These are phyloP conservation scores for Whitmania pigra DNA, from an alignment of 1,140 invertebrate genomes.

Conservation along the genomic window DNA sequence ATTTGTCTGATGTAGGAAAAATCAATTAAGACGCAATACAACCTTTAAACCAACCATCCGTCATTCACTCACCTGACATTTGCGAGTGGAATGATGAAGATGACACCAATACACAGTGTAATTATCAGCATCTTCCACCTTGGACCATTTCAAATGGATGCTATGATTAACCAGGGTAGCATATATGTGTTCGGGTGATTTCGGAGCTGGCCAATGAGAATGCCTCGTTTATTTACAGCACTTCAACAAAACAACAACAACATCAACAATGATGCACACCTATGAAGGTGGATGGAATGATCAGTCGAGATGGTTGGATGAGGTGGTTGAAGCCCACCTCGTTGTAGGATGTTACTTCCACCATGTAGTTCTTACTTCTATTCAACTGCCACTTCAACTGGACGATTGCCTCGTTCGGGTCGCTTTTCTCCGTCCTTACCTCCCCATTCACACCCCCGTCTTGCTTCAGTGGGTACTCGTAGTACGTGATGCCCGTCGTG, in stretches of 20 bases:
- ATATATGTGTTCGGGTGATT: background rate
- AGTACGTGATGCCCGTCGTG: background rate
- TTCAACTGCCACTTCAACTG: too few species aligned
- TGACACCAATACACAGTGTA: slow-evolving; percentile 3
- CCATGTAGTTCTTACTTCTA: background rate
- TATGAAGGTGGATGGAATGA: background rate
- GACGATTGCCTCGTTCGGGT: too few species aligned
- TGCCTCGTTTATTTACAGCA: background rate
- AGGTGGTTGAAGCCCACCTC: background rate
- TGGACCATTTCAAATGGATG: background rate
- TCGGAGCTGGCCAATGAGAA: background rate
- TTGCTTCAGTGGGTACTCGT: background rate
- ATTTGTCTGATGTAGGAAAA: background rate
- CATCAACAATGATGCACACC: background rate
- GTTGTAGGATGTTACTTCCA: background rate
- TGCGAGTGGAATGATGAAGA: background rate
- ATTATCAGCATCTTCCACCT: slow-evolving; percentile 1
- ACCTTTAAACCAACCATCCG: background rate
- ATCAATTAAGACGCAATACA: background rate
- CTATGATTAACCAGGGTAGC: background rate
- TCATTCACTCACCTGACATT: background rate
- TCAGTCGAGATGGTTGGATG: background rate
- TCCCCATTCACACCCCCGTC: background rate
- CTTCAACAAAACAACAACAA: background rate
- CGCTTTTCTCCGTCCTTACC: background rate